Base-by-base conservation (phyloP, 2,888 invertebrate genomes). In the Paralinhomoeus sp. region DNA sequence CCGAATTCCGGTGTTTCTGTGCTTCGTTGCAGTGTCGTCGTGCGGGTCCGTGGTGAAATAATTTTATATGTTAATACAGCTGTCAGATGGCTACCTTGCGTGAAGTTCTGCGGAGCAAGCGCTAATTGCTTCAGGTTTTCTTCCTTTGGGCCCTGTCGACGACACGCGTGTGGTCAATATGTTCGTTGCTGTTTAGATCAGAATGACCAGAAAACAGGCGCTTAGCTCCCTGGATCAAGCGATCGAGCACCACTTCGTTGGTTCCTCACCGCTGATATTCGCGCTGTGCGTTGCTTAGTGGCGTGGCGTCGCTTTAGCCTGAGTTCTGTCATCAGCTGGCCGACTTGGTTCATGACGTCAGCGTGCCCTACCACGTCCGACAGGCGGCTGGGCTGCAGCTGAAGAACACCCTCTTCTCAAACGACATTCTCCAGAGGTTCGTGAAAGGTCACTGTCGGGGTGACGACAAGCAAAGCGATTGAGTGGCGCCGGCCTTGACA, bases 341-440 rank as follows among this genome's bases (percentile, higher is more conserved):
- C 40, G 84, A 83, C 62, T 78, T 93, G 43, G 69, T 97, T 62
- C 77, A 78, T 52, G 79, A 82, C 69, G 78, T 78, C 24, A 78
- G 77, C 41, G 83, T 85, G 64, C 82, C 81, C 61, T 77, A 80
- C 43, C 87, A 89, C 57, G 87, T 89, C 34, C 76, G 97, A 46
- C 89, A 87, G 80, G 93, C 93, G 54, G 91, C 93, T 50, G 97
- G 93, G 52, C 71, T 99, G 53, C 97, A 99, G 68, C 72, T 97
- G 44, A 97, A 97, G 69, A 97, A 99, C 70, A 81, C 83, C 57
- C 74, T 97, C 43, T 87, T 87, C 47, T 85, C 93, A 48, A 97
- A 97, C 72, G 93, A 97, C 66, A 70, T 72, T 24, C 69, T 24
- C 9, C 18, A 24, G 22, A 43, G 22, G n/a, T 40, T n/a, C n/a